Evolutionary conservation across 1,140 invertebrate genomes (phyloP).

Genomic region (Bradysia coprophila): DNA sequence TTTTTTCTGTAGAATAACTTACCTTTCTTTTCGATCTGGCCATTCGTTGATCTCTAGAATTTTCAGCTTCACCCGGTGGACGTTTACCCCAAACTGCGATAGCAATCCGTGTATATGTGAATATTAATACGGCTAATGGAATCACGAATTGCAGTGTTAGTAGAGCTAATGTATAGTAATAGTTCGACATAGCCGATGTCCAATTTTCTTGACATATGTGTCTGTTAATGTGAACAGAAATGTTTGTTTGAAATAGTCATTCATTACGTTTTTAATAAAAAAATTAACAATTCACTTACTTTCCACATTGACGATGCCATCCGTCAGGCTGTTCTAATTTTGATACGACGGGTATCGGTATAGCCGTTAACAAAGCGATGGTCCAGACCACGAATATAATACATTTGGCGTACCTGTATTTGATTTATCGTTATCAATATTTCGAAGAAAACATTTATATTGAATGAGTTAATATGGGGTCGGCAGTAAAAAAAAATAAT

Average conservation of each 20-base stretch:
- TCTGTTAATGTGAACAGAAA: conserved; percentile 20
- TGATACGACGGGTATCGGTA: conserved; percentile 59
- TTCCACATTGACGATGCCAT: conserved; percentile 37
- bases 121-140: conserved; percentile 64
- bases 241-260: not conserved
- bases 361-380: conserved; percentile 57
- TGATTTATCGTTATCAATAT: too few relatives aligned
- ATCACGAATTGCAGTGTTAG: conserved; percentile 72
- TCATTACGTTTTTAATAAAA: too few relatives aligned
- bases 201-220: conserved; percentile 50
- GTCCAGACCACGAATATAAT: conserved; percentile 60
- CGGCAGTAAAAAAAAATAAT: too few relatives aligned
- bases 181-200: conserved; percentile 30
- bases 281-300: too few relatives aligned
- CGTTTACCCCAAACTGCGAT: conserved; percentile 75
- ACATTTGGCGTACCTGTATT: conserved; percentile 39
- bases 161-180: conserved; percentile 56
- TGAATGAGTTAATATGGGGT: too few relatives aligned
- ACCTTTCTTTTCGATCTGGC: conserved; percentile 81
- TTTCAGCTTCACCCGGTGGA: conserved; percentile 69
- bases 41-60: conserved; percentile 58
- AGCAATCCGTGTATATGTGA: conserved; percentile 74
- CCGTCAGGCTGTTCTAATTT: conserved; percentile 31
- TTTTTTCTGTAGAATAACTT: too few relatives aligned
- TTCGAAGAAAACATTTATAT: too few relatives aligned